Conservation (phyloP, 2,113 vertebrate genomes). For the Erythrocebus patas region DNA sequence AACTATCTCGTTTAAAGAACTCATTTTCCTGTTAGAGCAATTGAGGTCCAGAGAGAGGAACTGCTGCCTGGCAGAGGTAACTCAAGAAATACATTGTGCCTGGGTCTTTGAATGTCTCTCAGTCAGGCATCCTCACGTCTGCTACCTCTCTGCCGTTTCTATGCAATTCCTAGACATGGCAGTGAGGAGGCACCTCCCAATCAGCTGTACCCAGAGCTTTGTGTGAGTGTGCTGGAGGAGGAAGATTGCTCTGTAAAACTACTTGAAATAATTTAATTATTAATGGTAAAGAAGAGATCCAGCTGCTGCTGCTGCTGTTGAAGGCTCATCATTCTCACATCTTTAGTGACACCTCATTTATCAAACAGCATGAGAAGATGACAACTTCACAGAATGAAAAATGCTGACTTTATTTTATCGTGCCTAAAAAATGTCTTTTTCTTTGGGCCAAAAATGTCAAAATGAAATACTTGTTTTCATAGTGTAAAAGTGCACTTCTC, state of each 20-base stretch:
- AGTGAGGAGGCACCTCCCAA: not conserved
- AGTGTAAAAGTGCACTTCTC: not conserved
- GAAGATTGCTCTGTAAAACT: not conserved
- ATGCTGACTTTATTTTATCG: slow-evolving; percentile 18
- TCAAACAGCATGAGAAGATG: slow-evolving; percentile 13
- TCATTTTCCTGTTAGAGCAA: not conserved
- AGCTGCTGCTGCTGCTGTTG: not conserved
- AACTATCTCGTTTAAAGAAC: not conserved
- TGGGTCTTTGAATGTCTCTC: not conserved
- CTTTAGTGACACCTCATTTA: slow-evolving; percentile 17
- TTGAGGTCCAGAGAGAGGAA: not conserved
- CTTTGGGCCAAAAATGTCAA: not conserved
- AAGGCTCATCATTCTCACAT: not conserved
- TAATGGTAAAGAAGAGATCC: not conserved
- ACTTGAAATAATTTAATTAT: slow-evolving; percentile 40
- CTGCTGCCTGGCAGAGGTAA: not conserved
- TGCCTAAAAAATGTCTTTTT: not conserved
- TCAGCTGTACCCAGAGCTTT: not conserved
- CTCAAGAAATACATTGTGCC: not conserved
- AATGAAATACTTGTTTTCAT: slow-evolving; percentile 47
- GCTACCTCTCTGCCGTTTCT: not conserved
- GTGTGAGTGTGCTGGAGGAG: not conserved
- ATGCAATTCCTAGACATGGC: not conserved
- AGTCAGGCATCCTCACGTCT: not conserved
- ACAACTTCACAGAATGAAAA: slow-evolving; percentile 24